These are phyloP conservation scores for Euglossa dilemma DNA, from an alignment of 1,140 invertebrate species.

Conservation along the genomic window DNA sequence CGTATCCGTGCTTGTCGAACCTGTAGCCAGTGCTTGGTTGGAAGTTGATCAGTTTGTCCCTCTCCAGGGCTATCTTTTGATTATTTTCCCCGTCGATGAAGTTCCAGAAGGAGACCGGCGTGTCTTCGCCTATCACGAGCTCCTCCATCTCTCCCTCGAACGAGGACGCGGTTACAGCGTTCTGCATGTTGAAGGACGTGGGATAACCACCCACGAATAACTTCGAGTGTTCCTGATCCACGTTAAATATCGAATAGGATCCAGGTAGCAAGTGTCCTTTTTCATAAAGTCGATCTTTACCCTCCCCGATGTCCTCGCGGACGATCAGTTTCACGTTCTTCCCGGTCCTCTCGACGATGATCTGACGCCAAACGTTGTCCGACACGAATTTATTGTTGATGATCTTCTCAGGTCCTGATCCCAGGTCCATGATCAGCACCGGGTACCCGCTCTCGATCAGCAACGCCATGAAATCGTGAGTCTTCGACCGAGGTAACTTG, in stretches of 20 bases:
- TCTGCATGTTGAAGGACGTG: conserved; percentile 86
- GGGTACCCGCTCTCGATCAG: conserved; percentile 94
- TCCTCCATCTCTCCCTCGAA: conserved; percentile 97
- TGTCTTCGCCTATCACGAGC: conserved; percentile 93
- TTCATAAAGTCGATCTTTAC: conserved; percentile 82
- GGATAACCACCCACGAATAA: conserved; percentile 96
- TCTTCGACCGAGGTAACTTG: conserved; percentile 80
- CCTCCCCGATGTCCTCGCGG: conserved; percentile 87
- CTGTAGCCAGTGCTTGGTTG: conserved; percentile 87
- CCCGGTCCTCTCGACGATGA: conserved; percentile 93
- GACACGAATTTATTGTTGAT: conserved; percentile 89
- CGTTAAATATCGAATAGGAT: conserved; percentile 91
- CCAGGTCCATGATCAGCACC: conserved; percentile 93
- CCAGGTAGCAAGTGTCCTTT: conserved; percentile 87
- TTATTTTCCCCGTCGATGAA: conserved; percentile 92
- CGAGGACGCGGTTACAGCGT: conserved; percentile 86
- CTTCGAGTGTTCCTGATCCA: conserved; percentile 92
- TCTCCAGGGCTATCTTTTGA: conserved; percentile 87
- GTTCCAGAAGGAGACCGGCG: conserved; percentile 97
- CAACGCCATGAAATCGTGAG: conserved; percentile 96
- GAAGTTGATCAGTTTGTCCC: conserved; percentile 86
- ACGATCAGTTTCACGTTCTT: conserved; percentile 91
- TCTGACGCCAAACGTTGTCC: conserved; percentile 95
- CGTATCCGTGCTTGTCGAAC: conserved; percentile 94
- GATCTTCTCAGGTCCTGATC: conserved; percentile 90